A percentile compares a stretch with the other conserved stretches of the same genome.
phyloP scores from a whole-genome alignment of 2,113 vertebrate species.

The Struthidea cinerea region DNA sequence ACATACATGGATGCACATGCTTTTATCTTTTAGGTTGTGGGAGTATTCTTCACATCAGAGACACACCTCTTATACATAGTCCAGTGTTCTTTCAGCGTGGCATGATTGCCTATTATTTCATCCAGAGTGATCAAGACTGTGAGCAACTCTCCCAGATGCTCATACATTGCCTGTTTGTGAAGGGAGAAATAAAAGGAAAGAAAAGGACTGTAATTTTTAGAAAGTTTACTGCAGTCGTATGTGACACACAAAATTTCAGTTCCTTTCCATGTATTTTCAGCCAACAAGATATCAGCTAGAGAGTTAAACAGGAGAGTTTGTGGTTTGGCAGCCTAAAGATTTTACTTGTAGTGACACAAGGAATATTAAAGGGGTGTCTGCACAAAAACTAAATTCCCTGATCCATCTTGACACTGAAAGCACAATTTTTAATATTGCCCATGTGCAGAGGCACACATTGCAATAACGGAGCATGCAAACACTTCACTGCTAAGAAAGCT shows the following conservation, averaged over 20 bases:
- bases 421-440: background rate
- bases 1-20: background rate
- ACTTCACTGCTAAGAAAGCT: background rate
- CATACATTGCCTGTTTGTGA: constrained; percentile 84
- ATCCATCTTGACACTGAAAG: background rate
- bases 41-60: background rate
- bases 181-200: background rate
- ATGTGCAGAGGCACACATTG: background rate
- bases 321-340: background rate
- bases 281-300: background rate
- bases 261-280: background rate
- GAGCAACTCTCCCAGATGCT: constrained; percentile 92
- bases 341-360: background rate
- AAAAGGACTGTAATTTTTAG: background rate
- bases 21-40: background rate
- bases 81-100: constrained; percentile 94
- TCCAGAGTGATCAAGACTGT: constrained; percentile 90
- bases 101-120: constrained; percentile 95
- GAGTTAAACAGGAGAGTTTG: background rate
- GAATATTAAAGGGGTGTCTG: background rate
- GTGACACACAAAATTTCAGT: background rate
- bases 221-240: background rate
- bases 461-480: background rate
- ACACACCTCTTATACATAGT: constrained; percentile 98
- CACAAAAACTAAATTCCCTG: background rate